These are phyloP conservation scores for Tipula helvola DNA, from an alignment of 2,888 invertebrate genomes.

Conservation along the genomic window DNA sequence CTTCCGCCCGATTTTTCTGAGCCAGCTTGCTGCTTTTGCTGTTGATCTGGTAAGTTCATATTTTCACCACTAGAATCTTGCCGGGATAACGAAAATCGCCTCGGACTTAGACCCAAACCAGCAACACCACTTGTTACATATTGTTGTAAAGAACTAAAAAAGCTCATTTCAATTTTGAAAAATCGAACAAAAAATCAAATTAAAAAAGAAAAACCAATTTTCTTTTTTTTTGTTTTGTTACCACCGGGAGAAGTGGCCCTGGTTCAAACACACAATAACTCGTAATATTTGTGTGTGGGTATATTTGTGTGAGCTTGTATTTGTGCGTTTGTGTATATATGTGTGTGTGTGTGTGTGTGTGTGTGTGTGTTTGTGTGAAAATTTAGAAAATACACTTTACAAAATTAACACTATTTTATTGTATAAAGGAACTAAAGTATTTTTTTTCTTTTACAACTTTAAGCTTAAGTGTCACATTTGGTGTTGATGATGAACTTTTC, in stretches of 20 bases:
- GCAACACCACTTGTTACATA: slow-evolving; percentile 79
- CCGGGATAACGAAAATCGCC: slow-evolving; percentile 55
- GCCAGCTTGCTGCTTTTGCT: background rate
- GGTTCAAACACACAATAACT: background rate
- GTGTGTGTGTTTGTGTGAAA: background rate
- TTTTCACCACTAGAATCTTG: slow-evolving; percentile 46
- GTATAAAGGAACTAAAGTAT: background rate
- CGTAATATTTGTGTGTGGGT: background rate
- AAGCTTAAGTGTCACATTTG: background rate
- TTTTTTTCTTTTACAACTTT: background rate
- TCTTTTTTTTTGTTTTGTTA: background rate
- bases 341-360: background rate
- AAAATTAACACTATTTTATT: background rate
- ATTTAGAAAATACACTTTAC: background rate
- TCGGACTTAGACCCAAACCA: slow-evolving; percentile 62
- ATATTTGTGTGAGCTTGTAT: too few relatives aligned
- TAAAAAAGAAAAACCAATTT: background rate
- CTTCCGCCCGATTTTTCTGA: background rate
- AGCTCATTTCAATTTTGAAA: slow-evolving; percentile 50
- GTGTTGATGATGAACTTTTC: background rate
- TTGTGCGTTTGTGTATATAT: background rate
- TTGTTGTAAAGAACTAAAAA: slow-evolving; percentile 72
- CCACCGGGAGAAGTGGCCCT: background rate
- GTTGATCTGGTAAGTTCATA: slow-evolving; percentile 11
- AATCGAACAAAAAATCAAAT: background rate